These are phyloP conservation scores for Allophyes oxyacanthae DNA, from an alignment of 2,888 invertebrate species.

Conservation along the genomic window DNA sequence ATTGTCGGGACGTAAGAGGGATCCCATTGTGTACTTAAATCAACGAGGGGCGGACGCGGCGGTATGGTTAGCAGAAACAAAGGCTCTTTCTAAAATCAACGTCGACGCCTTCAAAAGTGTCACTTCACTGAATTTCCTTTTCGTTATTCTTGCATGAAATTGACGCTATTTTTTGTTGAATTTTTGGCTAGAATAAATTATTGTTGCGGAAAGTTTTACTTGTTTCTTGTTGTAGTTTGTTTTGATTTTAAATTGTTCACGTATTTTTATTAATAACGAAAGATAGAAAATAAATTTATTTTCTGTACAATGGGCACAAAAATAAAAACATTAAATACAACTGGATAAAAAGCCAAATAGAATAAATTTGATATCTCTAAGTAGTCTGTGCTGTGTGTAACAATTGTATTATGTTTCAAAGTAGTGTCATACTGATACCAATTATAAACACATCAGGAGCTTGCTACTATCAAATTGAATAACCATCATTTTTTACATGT, in stretches of 20 bases:
- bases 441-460: too few species aligned
- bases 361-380: too few species aligned
- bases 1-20: constrained; percentile 75
- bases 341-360: too few species aligned
- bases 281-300: too few species aligned
- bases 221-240: constrained; percentile 10
- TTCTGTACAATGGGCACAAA: too few species aligned
- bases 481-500: too few species aligned
- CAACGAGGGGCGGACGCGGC: constrained; percentile 71
- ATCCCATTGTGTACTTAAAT: constrained; percentile 81
- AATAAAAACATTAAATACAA: too few species aligned
- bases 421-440: too few species aligned
- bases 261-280: too few species aligned
- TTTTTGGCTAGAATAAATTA: constrained; percentile 26
- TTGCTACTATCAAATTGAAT: too few species aligned
- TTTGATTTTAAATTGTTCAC: not conserved
- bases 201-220: constrained; percentile 5
- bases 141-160: constrained; percentile 63
- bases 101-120: constrained; percentile 76
- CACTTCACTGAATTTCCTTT: constrained; percentile 67
- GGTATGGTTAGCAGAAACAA: constrained; percentile 80
- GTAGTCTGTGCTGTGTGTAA: too few species aligned
- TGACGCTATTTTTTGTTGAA: constrained; percentile 41
- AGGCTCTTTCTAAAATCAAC: constrained; percentile 77
- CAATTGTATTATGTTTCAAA: too few species aligned